phyloP scores from a whole-genome alignment of 2,113 vertebrate species.

The Sceloporus undulatus region DNA sequence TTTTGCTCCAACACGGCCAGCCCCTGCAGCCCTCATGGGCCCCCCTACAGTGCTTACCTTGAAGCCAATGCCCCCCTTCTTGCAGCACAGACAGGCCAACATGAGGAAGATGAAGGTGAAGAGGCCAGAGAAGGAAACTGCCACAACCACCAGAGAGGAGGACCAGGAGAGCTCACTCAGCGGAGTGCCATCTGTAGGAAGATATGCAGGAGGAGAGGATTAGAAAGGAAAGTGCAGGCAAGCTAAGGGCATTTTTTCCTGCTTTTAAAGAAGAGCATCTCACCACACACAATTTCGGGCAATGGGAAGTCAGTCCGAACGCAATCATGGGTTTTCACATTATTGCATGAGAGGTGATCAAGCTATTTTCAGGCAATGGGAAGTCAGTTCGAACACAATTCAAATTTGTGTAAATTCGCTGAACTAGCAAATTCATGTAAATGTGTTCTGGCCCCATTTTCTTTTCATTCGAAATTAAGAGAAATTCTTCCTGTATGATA shows the following conservation, averaged over 20 bases:
- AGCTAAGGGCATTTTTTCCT: background rate
- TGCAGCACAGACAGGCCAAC: slow-evolving; percentile 97
- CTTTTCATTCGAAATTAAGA: too few relatives aligned
- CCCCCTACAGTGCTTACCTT: slow-evolving; percentile 85
- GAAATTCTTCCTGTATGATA: too few relatives aligned
- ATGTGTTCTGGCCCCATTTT: too few relatives aligned
- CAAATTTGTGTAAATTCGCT: too few relatives aligned
- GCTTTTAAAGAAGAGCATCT: background rate
- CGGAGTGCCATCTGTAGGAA: slow-evolving; percentile 87
- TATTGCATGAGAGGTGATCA: too few relatives aligned
- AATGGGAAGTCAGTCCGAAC: too few relatives aligned
- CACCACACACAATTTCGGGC: too few relatives aligned
- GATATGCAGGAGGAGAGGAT: slow-evolving; percentile 32
- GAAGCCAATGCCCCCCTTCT: slow-evolving; percentile 91
- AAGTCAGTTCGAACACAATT: too few relatives aligned
- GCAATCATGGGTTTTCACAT: background rate
- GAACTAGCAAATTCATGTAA: too few relatives aligned
- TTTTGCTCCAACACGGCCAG: background rate
- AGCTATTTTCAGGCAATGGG: too few relatives aligned
- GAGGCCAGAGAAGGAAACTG: slow-evolving; percentile 90
- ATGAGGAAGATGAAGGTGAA: slow-evolving; percentile 95
- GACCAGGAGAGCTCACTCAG: slow-evolving; percentile 93
- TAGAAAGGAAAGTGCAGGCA: slow-evolving; percentile 13
- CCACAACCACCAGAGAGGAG: slow-evolving; percentile 90
- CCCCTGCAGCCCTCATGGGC: fast-evolving